These are phyloP conservation scores for Linurgus olivaceus DNA, from an alignment of 2,797 vertebrate genomes.

Conservation along the genomic window DNA sequence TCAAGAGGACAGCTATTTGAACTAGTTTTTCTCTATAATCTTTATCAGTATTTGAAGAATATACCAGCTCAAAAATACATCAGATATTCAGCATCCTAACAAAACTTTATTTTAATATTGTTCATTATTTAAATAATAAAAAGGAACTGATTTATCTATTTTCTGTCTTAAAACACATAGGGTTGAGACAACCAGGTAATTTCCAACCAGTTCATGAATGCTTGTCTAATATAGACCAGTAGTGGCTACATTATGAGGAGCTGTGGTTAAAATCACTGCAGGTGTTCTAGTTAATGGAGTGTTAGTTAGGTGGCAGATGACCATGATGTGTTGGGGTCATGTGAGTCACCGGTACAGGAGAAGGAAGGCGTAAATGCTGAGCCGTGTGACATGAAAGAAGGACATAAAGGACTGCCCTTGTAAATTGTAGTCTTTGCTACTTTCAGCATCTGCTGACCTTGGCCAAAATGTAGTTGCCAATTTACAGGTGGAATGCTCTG, in stretches of 20 bases:
- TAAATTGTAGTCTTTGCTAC: not conserved
- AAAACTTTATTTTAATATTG: not conserved
- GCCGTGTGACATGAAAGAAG: not conserved
- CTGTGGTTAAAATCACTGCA: not conserved
- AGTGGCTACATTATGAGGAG: not conserved
- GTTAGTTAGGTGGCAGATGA: not conserved
- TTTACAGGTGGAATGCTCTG: not conserved
- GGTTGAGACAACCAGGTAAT: not conserved
- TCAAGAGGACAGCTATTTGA: not conserved
- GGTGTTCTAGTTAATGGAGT: not conserved
- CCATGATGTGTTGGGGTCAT: not conserved
- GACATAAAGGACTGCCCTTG: not conserved
- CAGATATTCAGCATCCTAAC: not conserved
- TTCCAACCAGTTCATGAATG: not conserved
- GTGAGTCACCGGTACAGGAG: not conserved
- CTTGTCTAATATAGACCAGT: not conserved
- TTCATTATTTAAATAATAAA: not conserved
- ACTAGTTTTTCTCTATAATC: not conserved
- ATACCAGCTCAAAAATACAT: not conserved
- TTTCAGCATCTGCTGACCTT: not conserved
- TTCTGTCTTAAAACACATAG: not conserved
- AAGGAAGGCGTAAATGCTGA: not conserved
- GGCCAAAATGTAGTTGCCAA: not conserved
- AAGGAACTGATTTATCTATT: not conserved
- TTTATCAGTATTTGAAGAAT: not conserved